Evolutionary conservation across 2,113 vertebrate genomes (phyloP).

Genomic region (Cyanistes caeruleus): DNA sequence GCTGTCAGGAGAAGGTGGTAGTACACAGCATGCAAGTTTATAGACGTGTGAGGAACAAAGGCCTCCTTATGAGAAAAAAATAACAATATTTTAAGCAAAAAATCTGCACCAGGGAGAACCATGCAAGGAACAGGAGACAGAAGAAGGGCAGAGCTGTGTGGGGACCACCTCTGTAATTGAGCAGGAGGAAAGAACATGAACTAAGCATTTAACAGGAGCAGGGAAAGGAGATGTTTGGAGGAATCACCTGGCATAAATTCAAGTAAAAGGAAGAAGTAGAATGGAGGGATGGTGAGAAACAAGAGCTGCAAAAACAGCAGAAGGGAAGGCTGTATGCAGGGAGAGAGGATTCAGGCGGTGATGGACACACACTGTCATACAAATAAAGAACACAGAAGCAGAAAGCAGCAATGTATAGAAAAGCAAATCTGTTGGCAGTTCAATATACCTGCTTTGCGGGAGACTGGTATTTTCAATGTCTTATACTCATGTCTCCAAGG

Average conservation of each 20-base stretch:
- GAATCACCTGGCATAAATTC: not conserved
- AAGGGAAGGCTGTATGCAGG: not conserved
- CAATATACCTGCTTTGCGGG: not conserved
- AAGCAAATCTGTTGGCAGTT: not conserved
- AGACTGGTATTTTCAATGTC: not conserved
- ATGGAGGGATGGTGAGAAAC: not conserved
- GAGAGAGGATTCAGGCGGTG: not conserved
- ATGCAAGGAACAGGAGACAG: not conserved
- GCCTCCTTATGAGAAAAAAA: not conserved
- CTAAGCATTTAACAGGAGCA: not conserved
- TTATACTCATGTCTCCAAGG: not conserved
- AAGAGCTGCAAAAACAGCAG: not conserved
- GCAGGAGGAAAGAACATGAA: not conserved
- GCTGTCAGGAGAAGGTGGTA: not conserved
- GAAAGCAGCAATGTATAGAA: not conserved
- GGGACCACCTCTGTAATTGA: not conserved
- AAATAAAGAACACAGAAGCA: not conserved
- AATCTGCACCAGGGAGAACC: not conserved
- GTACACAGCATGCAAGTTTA: accelerated
- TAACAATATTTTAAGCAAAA: not conserved
- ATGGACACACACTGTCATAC: not conserved
- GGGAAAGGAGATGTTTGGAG: not conserved
- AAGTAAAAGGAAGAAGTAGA: not conserved
- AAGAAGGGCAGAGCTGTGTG: not conserved
- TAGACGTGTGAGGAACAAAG: not conserved